These are phyloP conservation scores for Gonioctena quinquepunctata DNA, from an alignment of 1,140 invertebrate species.

Conservation along the genomic window DNA sequence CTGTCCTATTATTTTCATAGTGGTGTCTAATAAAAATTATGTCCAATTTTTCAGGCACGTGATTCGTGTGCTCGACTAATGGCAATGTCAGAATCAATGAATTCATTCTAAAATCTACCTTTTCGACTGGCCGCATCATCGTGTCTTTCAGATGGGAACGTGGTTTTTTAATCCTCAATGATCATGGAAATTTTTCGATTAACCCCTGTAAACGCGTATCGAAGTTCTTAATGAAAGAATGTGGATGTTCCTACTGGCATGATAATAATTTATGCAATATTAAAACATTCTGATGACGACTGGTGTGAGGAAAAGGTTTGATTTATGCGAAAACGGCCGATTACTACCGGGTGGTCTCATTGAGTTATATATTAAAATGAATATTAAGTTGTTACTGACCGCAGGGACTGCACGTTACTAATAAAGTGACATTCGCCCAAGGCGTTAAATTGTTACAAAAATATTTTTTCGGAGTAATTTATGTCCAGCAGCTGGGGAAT, in stretches of 20 bases:
- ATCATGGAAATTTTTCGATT: too few species aligned
- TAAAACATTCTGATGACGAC: conserved; percentile 41
- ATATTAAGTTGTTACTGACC: conserved; percentile 50
- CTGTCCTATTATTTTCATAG: too few species aligned
- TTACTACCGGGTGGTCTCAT: conserved; percentile 52
- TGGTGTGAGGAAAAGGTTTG: conserved; percentile 51
- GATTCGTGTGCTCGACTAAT: too few species aligned
- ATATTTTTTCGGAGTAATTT: background rate
- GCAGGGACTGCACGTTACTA: conserved; percentile 10
- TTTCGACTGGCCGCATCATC: too few species aligned
- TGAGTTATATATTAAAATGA: conserved; percentile 48
- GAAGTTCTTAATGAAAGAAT: conserved; percentile 5
- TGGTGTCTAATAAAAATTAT: too few species aligned
- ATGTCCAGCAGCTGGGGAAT: background rate
- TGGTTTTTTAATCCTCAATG: too few species aligned
- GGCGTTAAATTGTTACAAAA: conserved; percentile 1
- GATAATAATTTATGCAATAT: conserved; percentile 35
- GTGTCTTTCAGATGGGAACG: too few species aligned
- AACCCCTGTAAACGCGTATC: too few species aligned
- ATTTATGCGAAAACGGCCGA: conserved; percentile 49
- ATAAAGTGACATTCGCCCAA: conserved; percentile 19
- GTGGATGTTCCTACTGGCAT: background rate
- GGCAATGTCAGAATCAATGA: too few species aligned
- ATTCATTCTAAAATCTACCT: too few species aligned
- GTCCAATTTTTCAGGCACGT: too few species aligned